A percentile compares a stretch with the other conserved stretches of the same genome.
Evolutionary conservation across 2,797 vertebrate genomes (phyloP).

Genomic region (Menidia menidia): DNA sequence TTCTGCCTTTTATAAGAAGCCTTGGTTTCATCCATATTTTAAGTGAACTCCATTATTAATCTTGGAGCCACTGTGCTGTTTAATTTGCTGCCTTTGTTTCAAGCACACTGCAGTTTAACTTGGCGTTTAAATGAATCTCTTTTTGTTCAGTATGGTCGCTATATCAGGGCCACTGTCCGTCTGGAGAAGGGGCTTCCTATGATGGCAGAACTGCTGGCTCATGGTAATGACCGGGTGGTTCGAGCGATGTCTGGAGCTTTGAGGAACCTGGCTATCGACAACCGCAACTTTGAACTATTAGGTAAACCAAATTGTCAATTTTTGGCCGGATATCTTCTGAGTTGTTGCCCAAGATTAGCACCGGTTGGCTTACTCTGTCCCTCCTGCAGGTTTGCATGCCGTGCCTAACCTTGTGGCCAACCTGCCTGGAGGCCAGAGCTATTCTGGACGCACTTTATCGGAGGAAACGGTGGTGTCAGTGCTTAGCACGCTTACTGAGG

Average conservation of each 20-base stretch:
- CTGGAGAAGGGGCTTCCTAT: constrained; percentile 95
- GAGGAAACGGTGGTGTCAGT: constrained; percentile 95
- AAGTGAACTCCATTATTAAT: background rate
- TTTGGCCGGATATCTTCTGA: background rate
- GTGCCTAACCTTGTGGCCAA: constrained; percentile 91
- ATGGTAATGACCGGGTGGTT: constrained; percentile 92
- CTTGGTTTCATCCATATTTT: background rate
- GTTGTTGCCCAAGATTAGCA: background rate
- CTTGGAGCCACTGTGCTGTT: background rate
- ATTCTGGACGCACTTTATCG: constrained; percentile 85
- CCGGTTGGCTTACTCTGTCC: background rate
- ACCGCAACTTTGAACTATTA: constrained; percentile 93
- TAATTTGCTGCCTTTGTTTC: background rate
- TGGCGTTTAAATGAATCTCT: background rate
- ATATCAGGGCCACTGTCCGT: constrained; percentile 90
- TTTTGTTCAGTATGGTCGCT: constrained; percentile 89
- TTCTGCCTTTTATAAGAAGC: background rate
- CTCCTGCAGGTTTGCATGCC: constrained; percentile 89
- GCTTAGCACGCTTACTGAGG: constrained; percentile 93
- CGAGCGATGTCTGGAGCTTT: constrained; percentile 93
- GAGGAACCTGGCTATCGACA: constrained; percentile 94
- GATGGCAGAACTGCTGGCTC: constrained; percentile 91
- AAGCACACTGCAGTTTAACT: background rate
- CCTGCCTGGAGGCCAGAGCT: constrained; percentile 90
- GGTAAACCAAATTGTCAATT: constrained; percentile 78